A percentile compares a stretch with the other conserved stretches of the same genome.
Evolutionary conservation across 2,888 invertebrate species (phyloP).

Genomic region (Nomada fucata): DNA sequence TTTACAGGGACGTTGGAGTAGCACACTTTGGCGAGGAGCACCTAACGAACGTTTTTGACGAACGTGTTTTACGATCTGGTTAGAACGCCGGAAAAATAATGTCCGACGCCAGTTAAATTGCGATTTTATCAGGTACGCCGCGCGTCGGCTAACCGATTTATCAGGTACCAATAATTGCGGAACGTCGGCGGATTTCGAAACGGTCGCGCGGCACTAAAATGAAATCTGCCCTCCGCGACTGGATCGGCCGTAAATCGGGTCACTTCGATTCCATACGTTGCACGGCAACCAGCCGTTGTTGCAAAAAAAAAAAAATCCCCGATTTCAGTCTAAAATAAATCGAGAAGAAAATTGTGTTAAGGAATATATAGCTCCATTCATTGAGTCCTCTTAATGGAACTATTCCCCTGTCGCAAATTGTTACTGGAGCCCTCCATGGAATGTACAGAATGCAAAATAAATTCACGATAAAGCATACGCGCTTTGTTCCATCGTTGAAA

Average conservation of each 20-base stretch:
- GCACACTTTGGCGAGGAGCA: too few species aligned
- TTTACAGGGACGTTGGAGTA: too few species aligned
- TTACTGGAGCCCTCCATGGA: background rate
- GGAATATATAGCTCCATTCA: background rate
- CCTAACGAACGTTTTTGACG: background rate
- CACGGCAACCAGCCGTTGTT: background rate
- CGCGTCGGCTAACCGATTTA: conserved; percentile 46
- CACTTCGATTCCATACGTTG: conserved; percentile 32
- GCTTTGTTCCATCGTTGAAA: too few species aligned
- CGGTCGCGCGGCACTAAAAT: conserved; percentile 33
- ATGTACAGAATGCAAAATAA: background rate
- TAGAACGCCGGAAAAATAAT: background rate
- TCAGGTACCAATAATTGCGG: conserved; percentile 49
- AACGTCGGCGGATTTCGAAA: conserved; percentile 46
- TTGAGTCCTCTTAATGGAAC: conserved; percentile 3
- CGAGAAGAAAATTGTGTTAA: conserved; percentile 7
- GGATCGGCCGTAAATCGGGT: conserved; percentile 46
- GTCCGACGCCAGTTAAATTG: conserved; percentile 8
- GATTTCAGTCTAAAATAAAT: conserved; percentile 20
- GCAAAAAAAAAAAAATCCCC: conserved; percentile 7
- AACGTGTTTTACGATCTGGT: background rate
- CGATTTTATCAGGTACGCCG: conserved; percentile 26
- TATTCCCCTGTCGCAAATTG: background rate
- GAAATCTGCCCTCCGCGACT: conserved; percentile 25
- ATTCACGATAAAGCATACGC: too few species aligned